phyloP scores from a whole-genome alignment of 1,140 invertebrate genomes.

The Trissolcus basalis region DNA sequence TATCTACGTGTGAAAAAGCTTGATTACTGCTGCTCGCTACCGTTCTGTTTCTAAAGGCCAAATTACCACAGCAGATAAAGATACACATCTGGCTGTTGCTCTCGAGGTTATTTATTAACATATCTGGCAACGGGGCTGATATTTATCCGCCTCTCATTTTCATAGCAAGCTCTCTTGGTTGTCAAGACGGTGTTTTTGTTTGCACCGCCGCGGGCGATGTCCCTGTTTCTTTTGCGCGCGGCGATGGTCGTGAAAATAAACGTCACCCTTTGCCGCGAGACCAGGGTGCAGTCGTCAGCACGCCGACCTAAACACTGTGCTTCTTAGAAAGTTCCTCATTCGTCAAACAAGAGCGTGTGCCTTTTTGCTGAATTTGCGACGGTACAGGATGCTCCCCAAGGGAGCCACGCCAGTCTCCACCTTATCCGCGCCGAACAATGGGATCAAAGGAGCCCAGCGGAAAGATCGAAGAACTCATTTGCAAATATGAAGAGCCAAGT shows the following conservation, averaged over 20 bases:
- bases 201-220: slow-evolving; percentile 19
- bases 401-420: slow-evolving; percentile 26
- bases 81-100: slow-evolving; percentile 16
- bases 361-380: slow-evolving; percentile 64
- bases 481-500: background rate
- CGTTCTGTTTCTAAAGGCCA: slow-evolving; percentile 2
- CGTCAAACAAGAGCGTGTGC: slow-evolving; percentile 68
- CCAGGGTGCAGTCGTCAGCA: slow-evolving; percentile 28
- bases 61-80: slow-evolving; percentile 16
- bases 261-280: slow-evolving; percentile 34
- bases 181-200: slow-evolving; percentile 41
- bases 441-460: slow-evolving; percentile 50
- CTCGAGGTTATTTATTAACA: slow-evolving; percentile 33
- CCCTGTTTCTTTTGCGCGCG: slow-evolving; percentile 13
- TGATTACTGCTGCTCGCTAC: slow-evolving; percentile 2
- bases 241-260: slow-evolving; percentile 33
- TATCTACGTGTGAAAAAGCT: slow-evolving; percentile 5
- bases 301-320: slow-evolving; percentile 42
- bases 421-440: slow-evolving; percentile 52
- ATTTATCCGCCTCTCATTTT: slow-evolving; percentile 21
- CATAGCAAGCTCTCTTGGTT: slow-evolving; percentile 19
- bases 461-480: slow-evolving; percentile 26
- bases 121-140: slow-evolving; percentile 9
- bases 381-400: slow-evolving; percentile 48
- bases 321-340: slow-evolving; percentile 71